Evolutionary conservation across 35 echinoderm and acorn worm genomes (phyloP), one percentile per base, ranked within the genome.

Genomic region (Heliocidaris erythrogramma): DNA sequence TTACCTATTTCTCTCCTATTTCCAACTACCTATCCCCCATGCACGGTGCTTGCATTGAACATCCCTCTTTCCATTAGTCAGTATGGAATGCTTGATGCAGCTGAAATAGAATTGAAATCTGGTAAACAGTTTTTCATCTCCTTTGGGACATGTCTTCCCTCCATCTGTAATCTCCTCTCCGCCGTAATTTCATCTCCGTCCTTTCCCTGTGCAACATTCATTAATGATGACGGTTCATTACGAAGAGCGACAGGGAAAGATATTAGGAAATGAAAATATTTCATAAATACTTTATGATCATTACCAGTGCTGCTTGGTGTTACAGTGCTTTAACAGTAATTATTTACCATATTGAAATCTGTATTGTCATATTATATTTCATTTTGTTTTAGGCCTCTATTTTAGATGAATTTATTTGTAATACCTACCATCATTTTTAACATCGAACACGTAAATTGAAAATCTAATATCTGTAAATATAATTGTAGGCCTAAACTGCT

Each of bases 91-190:
- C 65, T 18, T 78, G 65, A 78, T 78, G 65, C 27, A 24, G 65
- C 65, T 78, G 65, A n/a, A n/a, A 78, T 78, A 78, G 65, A 78
- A 78, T 78, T 6, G 21, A 78, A 78, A 78, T 78, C 65, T 78
- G 65, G 65, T 78, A 78, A 78, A 78, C 65, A 78, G 65, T 78
- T 78, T 78, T 78, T 8, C 65, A 78, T 78, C 65, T 78, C 65
- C 65, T 78, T n/a, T n/a, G 65, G 65, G 65, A 78, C 65, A 29
- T 78, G 21, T 17, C 65, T 78, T 78, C 65, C 65, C 35, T 42
- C 35, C 3, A 42, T 42, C 35, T 42, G 35, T 78, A 78, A n/a
- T 27, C 65, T 78, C 18, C 65, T 78, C 65, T 78, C 65, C 65
- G 27, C 27, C 27, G 35, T 78, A 78, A 78, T 78, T 78, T 27